These are phyloP conservation scores for Bugula neritina DNA, from an alignment of 2,888 invertebrate species.

Conservation along the genomic window DNA sequence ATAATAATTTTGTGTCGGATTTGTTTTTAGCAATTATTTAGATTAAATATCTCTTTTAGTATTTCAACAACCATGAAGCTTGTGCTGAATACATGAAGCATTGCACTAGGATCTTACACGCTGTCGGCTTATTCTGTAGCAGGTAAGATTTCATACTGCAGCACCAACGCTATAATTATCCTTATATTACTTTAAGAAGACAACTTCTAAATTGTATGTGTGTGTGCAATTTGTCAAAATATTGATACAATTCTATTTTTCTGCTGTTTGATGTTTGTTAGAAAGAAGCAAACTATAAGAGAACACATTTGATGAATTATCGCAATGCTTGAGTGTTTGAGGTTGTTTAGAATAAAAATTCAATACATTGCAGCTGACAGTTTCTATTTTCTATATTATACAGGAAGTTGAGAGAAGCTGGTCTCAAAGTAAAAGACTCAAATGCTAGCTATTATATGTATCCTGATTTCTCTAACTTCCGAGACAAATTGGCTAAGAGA, in stretches of 20 bases:
- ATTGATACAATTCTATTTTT: no score
- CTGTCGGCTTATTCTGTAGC: slow-evolving; percentile 38
- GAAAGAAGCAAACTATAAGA: no score
- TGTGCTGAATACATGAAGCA: slow-evolving; percentile 44
- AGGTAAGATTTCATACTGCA: slow-evolving; percentile 37
- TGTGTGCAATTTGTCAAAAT: no score
- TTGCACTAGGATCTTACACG: slow-evolving; percentile 41
- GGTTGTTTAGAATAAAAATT: no score
- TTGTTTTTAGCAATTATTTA: background rate
- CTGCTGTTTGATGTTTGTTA: no score
- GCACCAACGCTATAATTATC: no score
- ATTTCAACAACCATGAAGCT: slow-evolving; percentile 35
- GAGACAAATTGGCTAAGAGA: slow-evolving; percentile 33
- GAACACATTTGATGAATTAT: no score
- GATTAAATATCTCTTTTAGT: slow-evolving; percentile 31
- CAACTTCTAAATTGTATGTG: no score
- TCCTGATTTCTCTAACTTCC: slow-evolving; percentile 45
- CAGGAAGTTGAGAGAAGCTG: slow-evolving; percentile 42
- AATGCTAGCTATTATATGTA: slow-evolving; percentile 48
- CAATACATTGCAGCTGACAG: no score
- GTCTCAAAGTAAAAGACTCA: slow-evolving; percentile 39
- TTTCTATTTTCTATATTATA: background rate
- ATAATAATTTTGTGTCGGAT: background rate
- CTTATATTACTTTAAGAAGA: no score
- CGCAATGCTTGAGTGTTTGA: no score